Evolutionary conservation across 2,888 invertebrate genomes (phyloP), one percentile per base, ranked within the genome.

Genomic region (Pasiphila rectangulata): DNA sequence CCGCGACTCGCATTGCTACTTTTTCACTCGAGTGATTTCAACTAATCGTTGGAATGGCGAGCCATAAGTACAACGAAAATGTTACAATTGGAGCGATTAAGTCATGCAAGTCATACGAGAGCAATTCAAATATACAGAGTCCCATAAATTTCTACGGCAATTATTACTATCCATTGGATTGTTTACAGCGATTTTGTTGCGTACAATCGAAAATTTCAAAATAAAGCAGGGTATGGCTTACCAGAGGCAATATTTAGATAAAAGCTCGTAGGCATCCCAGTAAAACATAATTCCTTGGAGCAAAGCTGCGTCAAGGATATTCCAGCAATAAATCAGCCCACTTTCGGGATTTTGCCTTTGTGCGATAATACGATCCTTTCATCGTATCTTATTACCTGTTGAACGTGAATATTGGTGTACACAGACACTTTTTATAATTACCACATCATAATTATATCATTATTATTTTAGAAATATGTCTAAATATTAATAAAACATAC

Each of bases 331-430:
- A 79, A 81, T 81, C 79, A 78, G 67, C 66, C 62, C 69, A 69
- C 66, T 75, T 74, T 71, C 57, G 70, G 79, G 68, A 75, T 76
- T 75, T 63, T 64, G 65, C 70, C 64, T 69, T 70, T 63, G 64
- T 64, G 72, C 69, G 75, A 74, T 78, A 78, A 79, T 70, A 64
- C 67, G 72, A 75, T 75, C 74, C 75, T 73, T 75, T 77, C 75
- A 74, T 75, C 74, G 69, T 74, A 72, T 74, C 72, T 77, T 77
- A 79, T 78, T 75, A 79, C 78, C 72, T 79, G 79, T 80, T 81
- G 76, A 77, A 74, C 71, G 71, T 41, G 63, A 66, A 62, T 64
- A 64, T 67, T 64, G 71, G 72, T 67, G 68, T 67, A 66, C 67
- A n/a, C n/a, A n/a, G n/a, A n/a, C 66, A 67, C 59, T 61, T 60